A percentile compares a stretch with the other conserved stretches of the same genome.
These are phyloP conservation scores for Euura saliciscinereae DNA, from an alignment of 1,140 invertebrate genomes.

Conservation along the genomic window DNA sequence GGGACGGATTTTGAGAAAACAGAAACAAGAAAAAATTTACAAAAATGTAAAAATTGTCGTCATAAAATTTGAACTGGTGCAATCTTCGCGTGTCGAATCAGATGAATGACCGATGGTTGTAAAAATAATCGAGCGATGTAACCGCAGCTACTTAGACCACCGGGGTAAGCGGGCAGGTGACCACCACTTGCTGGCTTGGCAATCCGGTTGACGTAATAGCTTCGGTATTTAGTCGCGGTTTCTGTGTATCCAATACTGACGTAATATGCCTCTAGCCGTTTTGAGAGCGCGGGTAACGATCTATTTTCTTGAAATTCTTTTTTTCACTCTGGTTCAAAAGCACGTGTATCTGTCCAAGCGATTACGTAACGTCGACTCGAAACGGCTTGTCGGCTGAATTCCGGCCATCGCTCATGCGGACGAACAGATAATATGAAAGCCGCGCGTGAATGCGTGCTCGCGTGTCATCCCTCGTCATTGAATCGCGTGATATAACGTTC, in stretches of 20 bases:
- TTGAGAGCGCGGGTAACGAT: background rate
- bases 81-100: background rate
- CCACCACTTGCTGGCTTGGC: slow-evolving; percentile 6
- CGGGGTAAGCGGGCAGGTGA: background rate
- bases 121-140: background rate
- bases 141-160: background rate
- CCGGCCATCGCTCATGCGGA: background rate
- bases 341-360: background rate
- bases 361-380: background rate
- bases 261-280: background rate
- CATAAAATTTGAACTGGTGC: no score
- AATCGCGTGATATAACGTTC: background rate
- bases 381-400: background rate
- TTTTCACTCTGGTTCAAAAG: background rate
- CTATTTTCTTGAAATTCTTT: background rate
- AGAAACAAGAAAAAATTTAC: no score
- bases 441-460: background rate
- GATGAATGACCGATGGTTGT: slow-evolving; percentile 2
- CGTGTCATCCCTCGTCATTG: background rate
- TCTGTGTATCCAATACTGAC: background rate
- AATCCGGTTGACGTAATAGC: background rate
- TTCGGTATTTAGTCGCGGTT: background rate
- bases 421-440: background rate
- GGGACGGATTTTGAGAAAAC: background rate
- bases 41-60: no score